Evolutionary conservation across 2,113 vertebrate species (phyloP).

Genomic region (Tachysurus vachellii): DNA sequence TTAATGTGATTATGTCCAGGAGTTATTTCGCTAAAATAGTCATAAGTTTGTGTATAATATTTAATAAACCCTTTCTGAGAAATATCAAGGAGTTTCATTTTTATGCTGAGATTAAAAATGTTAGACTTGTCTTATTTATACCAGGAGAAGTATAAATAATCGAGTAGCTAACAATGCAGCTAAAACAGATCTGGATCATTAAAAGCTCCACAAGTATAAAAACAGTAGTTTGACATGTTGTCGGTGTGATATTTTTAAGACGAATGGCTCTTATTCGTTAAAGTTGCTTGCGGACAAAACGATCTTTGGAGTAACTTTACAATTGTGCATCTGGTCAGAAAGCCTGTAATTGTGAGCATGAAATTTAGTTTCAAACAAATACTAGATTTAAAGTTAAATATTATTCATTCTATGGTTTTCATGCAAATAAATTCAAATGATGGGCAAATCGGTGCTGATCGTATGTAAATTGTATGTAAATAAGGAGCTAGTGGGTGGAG

Average conservation of each 20-base stretch:
- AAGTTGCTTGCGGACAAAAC: not conserved
- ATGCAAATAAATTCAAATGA: not conserved
- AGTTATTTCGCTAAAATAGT: not conserved
- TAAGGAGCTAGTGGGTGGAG: not conserved
- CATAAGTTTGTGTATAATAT: no score
- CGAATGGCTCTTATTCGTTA: conserved; percentile 1
- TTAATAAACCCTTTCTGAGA: not conserved
- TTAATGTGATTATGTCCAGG: not conserved
- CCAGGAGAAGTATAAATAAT: no score
- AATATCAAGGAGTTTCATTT: not conserved
- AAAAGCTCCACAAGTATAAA: not conserved
- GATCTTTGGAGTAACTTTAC: not conserved
- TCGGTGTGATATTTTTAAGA: conserved; percentile 23
- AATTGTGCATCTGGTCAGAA: not conserved
- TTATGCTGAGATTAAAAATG: not conserved
- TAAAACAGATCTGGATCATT: not conserved
- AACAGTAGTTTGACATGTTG: conserved; percentile 32
- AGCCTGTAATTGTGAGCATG: not conserved
- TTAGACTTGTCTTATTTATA: not conserved
- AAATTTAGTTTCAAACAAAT: not conserved
- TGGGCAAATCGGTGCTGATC: no score
- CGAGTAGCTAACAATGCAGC: conserved; percentile 5
- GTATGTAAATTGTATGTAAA: not conserved
- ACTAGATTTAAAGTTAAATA: not conserved
- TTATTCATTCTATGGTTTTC: not conserved